Conservation (phyloP, 2,113 vertebrate species). For the Hydrochoerus hydrochaeris region DNA sequence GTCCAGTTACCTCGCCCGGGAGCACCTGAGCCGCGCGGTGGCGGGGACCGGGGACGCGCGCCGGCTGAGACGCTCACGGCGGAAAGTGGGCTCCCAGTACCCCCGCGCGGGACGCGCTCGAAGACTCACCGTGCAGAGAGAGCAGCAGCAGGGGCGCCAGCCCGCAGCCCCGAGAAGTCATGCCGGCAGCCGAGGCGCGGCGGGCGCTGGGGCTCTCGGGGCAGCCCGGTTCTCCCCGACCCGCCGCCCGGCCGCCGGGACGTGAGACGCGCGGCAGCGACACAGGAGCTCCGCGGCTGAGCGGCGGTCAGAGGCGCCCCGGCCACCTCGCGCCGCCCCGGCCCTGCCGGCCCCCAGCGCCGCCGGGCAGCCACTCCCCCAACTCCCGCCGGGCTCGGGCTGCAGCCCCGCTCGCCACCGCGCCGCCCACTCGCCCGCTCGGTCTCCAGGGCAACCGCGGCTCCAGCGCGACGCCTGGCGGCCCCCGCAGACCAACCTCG, state of each 20-base stretch:
- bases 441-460: slow-evolving; percentile 78
- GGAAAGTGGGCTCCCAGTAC: neutral
- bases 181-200: slow-evolving; percentile 74
- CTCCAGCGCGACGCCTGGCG: slow-evolving; percentile 80
- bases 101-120: neutral
- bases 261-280: slow-evolving; percentile 5
- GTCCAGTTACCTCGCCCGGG: neutral
- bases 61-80: neutral
- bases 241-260: slow-evolving; percentile 15
- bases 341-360: neutral
- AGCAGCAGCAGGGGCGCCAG: slow-evolving; percentile 84
- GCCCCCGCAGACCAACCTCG: slow-evolving; percentile 34
- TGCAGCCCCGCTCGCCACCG: neutral
- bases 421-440: slow-evolving; percentile 62
- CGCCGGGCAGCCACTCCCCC: slow-evolving; percentile 58
- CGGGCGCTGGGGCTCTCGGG: neutral
- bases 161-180: slow-evolving; percentile 79
- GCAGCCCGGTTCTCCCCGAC: neutral
- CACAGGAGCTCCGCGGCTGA: slow-evolving; percentile 66
- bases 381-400: slow-evolving; percentile 9
- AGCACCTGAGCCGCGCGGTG: neutral
- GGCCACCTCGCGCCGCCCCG: slow-evolving; percentile 35
- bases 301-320: neutral
- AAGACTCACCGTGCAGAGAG: slow-evolving; percentile 84
- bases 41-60: neutral